Evolutionary conservation across 2,888 invertebrate species (phyloP).

Genomic region (Polyploca ridens): DNA sequence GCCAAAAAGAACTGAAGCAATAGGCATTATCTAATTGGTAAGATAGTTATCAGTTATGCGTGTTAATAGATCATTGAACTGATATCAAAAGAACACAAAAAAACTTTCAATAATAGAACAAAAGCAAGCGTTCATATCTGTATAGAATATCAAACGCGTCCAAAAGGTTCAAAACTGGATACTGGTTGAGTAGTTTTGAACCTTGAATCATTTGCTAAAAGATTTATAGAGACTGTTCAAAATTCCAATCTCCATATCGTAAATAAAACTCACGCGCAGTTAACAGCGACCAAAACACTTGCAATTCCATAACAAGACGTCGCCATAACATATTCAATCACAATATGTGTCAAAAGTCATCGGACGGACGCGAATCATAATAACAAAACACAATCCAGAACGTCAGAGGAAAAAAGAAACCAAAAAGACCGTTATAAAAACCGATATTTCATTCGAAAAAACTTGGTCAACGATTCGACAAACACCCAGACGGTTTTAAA

Average conservation of each 20-base stretch:
- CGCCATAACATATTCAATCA: conserved; percentile 7
- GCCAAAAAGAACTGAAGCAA: too few relatives aligned
- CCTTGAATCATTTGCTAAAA: too few relatives aligned
- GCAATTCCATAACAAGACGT: neutral
- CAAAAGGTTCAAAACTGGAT: too few relatives aligned
- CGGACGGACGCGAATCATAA: conserved; percentile 32
- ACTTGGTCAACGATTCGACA: neutral
- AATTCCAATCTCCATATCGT: neutral
- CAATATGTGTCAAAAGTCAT: conserved; percentile 28
- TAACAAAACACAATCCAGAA: conserved; percentile 27
- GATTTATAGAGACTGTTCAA: neutral
- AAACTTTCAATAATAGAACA: too few relatives aligned
- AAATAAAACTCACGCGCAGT: conserved; percentile 1
- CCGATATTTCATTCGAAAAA: conserved; percentile 24
- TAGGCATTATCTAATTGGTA: too few relatives aligned
- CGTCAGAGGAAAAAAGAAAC: neutral
- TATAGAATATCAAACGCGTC: too few relatives aligned
- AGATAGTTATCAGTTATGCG: too few relatives aligned
- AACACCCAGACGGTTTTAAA: conserved; percentile 34
- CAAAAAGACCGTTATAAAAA: conserved; percentile 33
- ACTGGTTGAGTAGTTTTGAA: too few relatives aligned
- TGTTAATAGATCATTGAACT: too few relatives aligned
- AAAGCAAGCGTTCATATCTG: too few relatives aligned
- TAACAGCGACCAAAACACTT: neutral
- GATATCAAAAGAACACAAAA: too few relatives aligned